Base-by-base conservation (phyloP, 2,797 vertebrate species). In the Smutsia gigantea region DNA sequence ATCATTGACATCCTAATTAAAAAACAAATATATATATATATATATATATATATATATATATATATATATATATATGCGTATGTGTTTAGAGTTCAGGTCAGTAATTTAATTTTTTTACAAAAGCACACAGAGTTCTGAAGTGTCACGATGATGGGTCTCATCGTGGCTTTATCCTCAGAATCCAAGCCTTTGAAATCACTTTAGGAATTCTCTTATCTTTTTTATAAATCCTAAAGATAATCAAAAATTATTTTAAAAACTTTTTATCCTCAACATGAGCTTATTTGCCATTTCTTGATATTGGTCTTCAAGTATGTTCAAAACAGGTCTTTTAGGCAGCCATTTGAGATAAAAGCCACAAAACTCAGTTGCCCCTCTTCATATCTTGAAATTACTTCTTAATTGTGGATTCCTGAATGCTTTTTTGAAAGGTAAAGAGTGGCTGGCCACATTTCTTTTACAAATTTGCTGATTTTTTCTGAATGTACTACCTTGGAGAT, bases 381-480 rank as follows among this genome's bases (percentile, higher is more conserved):
- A 66, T 46, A 31, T 87, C 27, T 51, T 87, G 53, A 96, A 78
- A 74, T 64, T 72, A 66, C 79, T 90, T 34, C 29, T 82, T 9
- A 46, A 13, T 11, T 66, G 12, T 77, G 72, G 39, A 53, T 82
- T 15, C 10, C 57, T 77, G 49, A 64, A 42, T 64, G 39, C 23
- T 10, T 74, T 89, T 81, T 57, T 46, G 34, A 69, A 93, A 68
- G 61, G 49, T 63, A 23, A 83, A 63, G 27, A 92, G 19, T 37
- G 23, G 21, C 7, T 94, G n/a, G 37, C 18, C 39, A 88, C 2
- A 69, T 66, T 61, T 96, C 21, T 83, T 87, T 77, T 64, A 88
- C 21, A 90, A 37, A 87, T 84, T 95, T 87, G 66, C 82, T 95
- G 78, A 66, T 83, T 87, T 6, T 87, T 93, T 87, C 66, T 11